Base-by-base conservation (phyloP, 2,797 vertebrate genomes). In the Protonibea diacanthus region DNA sequence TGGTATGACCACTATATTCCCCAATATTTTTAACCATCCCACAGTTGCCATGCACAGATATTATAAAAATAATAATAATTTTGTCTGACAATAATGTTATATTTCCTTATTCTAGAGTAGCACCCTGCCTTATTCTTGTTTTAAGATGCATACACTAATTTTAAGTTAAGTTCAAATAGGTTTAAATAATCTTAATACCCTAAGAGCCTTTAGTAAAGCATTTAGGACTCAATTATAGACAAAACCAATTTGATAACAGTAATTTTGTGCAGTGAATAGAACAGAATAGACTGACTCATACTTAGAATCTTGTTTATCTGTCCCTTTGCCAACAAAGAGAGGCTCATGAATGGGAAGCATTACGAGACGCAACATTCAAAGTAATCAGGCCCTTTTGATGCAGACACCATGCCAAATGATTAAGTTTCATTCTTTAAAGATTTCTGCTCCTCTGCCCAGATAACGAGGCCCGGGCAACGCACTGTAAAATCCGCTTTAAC, bases 341-440 rank as follows among this genome's bases (percentile, higher is more conserved):
- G 25, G 53, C 40, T 72, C 29, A 52, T 76, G 62, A 87, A 86
- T 60, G 12, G 65, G 52, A 68, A 44, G 67, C 78, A 80, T 86
- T 83, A 66, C 42, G 85, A 59, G 59, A 76, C 3, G 20, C 44
- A n/a, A 52, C 80, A 86, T 47, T 80, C 70, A 87, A 78, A 78
- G 90, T 84, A 86, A 90, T 92, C 88, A 85, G 40, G 63, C 33
- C 20, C 73, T 81, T 90, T 85, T 90, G 85, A 91, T 91, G 73
- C 68, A 81, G 71, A 82, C 63, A 42, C 74, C 48, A 63, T 76
- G 74, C 78, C 79, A 75, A 91, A 85, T 89, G 84, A 87, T 75
- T 62, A 71, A 66, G 42, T 87, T 91, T 65, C 68, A 78, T 91
- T 83, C 74, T 74, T 58, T 76, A 56, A 81, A 82, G 66, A 40